Conservation (phyloP, 2,113 vertebrate species). For the Nannobrachium achirus region DNA sequence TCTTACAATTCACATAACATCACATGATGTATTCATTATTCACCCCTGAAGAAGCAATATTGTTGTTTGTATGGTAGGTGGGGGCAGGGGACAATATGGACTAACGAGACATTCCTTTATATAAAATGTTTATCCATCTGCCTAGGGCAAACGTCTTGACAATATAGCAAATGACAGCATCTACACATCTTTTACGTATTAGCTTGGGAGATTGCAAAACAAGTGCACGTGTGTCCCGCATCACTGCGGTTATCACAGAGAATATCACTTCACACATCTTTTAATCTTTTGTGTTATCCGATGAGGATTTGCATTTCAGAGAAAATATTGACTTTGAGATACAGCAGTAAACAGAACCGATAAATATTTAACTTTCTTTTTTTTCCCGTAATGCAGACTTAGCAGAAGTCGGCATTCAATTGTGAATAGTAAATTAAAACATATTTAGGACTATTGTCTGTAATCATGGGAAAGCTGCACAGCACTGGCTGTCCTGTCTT, state of each 20-base stretch:
- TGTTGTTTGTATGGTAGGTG: slow-evolving; percentile 1
- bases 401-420: slow-evolving; percentile 12
- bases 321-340: slow-evolving; percentile 60
- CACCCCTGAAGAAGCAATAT: slow-evolving; percentile 5
- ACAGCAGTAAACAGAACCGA: slow-evolving; percentile 35
- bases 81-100: neutral
- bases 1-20: neutral
- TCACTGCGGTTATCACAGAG: slow-evolving; percentile 13
- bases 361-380: slow-evolving; percentile 12
- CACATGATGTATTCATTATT: slow-evolving; percentile 39
- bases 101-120: neutral
- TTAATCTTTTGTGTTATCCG: slow-evolving; percentile 25
- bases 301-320: slow-evolving; percentile 69
- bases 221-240: neutral
- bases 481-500: no score
- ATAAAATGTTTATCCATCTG: slow-evolving; percentile 9
- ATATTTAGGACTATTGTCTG: neutral
- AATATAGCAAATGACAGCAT: slow-evolving; percentile 24
- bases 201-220: slow-evolving; percentile 16
- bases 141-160: slow-evolving; percentile 25
- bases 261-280: slow-evolving; percentile 2
- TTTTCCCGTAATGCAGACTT: slow-evolving; percentile 1
- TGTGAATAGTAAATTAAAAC: slow-evolving; percentile 20
- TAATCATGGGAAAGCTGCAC: no score
- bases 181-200: slow-evolving; percentile 20